phyloP scores from a whole-genome alignment of 2,888 invertebrate genomes.

The Cinara cedri region DNA sequence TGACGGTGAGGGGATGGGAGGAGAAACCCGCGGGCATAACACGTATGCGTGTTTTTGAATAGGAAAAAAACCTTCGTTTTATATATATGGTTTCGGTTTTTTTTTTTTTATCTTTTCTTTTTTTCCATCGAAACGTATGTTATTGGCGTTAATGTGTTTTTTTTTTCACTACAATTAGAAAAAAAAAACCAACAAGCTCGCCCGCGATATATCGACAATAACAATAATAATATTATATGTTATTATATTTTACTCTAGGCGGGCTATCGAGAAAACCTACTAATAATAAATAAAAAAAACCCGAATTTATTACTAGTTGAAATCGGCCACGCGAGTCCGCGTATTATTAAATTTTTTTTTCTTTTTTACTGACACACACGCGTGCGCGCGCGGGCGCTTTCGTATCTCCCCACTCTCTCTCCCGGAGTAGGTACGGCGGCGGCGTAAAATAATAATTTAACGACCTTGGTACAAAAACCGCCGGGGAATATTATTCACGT shows the following conservation, averaged over 20 bases:
- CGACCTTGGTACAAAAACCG: conserved; percentile 38
- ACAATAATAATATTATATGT: background rate
- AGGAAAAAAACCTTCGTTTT: conserved; percentile 3
- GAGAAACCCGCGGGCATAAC: too few relatives aligned
- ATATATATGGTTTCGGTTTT: conserved; percentile 21
- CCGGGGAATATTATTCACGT: conserved; percentile 46
- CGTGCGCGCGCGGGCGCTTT: background rate
- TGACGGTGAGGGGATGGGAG: background rate
- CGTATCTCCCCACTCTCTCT: background rate
- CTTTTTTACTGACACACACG: background rate
- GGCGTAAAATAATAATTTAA: background rate
- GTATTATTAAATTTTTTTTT: too few relatives aligned
- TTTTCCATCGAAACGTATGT: too few relatives aligned
- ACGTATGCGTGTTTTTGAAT: too few relatives aligned
- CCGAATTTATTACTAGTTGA: background rate
- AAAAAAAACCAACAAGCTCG: too few relatives aligned
- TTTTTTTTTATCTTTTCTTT: background rate
- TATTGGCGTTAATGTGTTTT: background rate
- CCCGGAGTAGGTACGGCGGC: too few relatives aligned
- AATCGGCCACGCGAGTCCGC: conserved; percentile 13
- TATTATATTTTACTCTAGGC: background rate
- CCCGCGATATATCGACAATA: too few relatives aligned
- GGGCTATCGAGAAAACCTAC: background rate
- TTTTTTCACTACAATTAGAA: background rate
- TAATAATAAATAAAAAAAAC: conserved; percentile 2